Evolutionary conservation across 1,140 invertebrate genomes (phyloP).

Genomic region (Anagrus nilaparvatae): DNA sequence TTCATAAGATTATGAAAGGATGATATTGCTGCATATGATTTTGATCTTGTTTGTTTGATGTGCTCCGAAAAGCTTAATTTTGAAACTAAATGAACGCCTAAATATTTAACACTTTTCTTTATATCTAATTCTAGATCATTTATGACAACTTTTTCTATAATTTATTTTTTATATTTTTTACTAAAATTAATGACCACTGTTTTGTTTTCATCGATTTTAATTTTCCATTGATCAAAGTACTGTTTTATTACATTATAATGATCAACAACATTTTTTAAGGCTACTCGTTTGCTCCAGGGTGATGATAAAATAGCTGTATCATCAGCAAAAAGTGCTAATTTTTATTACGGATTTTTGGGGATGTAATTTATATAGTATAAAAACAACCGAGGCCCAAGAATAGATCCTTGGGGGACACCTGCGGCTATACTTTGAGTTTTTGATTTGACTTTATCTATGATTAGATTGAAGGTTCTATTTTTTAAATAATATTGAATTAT

Average conservation of each 20-base stretch:
- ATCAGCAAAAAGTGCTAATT: slow-evolving; percentile 25
- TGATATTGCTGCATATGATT: background rate
- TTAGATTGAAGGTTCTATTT: slow-evolving; percentile 18
- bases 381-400: slow-evolving; percentile 22
- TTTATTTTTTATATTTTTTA: background rate
- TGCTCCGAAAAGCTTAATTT: slow-evolving; percentile 8
- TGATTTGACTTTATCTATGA: slow-evolving; percentile 12
- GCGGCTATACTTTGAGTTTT: slow-evolving; percentile 15
- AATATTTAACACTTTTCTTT: no score
- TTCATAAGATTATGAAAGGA: background rate
- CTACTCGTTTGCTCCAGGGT: slow-evolving; percentile 9
- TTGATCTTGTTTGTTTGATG: background rate
- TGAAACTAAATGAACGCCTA: slow-evolving; percentile 4
- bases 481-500: slow-evolving; percentile 24
- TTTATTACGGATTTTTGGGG: slow-evolving; percentile 19
- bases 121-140: no score
- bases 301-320: slow-evolving; percentile 25
- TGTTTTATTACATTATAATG: slow-evolving; percentile 7
- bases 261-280: slow-evolving; percentile 10
- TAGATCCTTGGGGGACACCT: slow-evolving; percentile 27
- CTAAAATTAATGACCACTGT: slow-evolving; percentile 16
- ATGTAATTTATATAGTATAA: slow-evolving; percentile 26
- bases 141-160: background rate
- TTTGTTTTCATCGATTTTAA: slow-evolving; percentile 18
- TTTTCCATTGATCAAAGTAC: slow-evolving; percentile 18